These are phyloP conservation scores for Orthonychiurus folsomi DNA, from an alignment of 2,888 invertebrate species.

Conservation along the genomic window DNA sequence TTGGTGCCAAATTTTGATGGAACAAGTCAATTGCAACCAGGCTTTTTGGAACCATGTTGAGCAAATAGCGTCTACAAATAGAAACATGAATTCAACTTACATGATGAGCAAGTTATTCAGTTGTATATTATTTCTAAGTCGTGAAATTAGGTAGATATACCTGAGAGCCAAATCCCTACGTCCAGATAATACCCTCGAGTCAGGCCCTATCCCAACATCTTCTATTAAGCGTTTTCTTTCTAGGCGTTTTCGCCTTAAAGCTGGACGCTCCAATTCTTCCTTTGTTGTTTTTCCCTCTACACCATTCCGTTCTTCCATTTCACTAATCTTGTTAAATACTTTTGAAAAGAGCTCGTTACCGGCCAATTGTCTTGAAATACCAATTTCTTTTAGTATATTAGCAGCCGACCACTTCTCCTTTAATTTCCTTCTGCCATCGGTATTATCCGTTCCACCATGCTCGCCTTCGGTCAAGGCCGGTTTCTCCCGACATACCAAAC, in stretches of 20 bases:
- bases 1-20: not conserved
- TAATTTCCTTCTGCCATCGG: slow-evolving; percentile 41
- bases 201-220: slow-evolving; percentile 53
- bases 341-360: slow-evolving; percentile 55
- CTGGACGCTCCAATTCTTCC: slow-evolving; percentile 39
- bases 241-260: slow-evolving; percentile 18
- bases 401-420: slow-evolving; percentile 65
- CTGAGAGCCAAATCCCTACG: slow-evolving; percentile 65
- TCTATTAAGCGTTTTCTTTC: slow-evolving; percentile 28
- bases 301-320: slow-evolving; percentile 22
- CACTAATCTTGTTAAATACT: slow-evolving; percentile 41
- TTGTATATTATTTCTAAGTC: no score
- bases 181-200: slow-evolving; percentile 68
- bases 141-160: slow-evolving; percentile 33
- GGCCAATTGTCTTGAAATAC: slow-evolving; percentile 68
- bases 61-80: slow-evolving; percentile 29
- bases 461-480: slow-evolving; percentile 49
- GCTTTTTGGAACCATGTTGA: slow-evolving; percentile 34
- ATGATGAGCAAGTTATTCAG: not conserved
- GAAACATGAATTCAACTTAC: no score
- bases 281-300: slow-evolving; percentile 40
- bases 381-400: slow-evolving; percentile 65
- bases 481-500: slow-evolving; percentile 61
- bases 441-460: slow-evolving; percentile 50
- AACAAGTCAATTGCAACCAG: slow-evolving; percentile 18